A percentile compares a stretch with the other conserved stretches of the same genome.
phyloP scores from a whole-genome alignment of 2,113 vertebrate genomes.

The Hucho hucho region DNA sequence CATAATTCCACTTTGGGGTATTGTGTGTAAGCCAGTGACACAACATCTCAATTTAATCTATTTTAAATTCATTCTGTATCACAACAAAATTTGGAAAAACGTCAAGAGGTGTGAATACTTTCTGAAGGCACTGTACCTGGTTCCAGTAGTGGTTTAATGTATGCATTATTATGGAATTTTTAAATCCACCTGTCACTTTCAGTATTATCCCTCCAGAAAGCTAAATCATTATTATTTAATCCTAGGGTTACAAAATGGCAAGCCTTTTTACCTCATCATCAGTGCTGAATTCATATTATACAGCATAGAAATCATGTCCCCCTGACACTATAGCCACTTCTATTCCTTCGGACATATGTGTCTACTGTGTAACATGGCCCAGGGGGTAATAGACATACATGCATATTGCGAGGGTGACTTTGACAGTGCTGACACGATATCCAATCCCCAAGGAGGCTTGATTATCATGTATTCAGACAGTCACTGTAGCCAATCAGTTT shows the following conservation, averaged over 20 bases:
- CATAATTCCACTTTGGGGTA: too few relatives aligned
- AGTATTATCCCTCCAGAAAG: neutral
- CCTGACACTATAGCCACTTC: neutral
- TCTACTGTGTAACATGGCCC: too few relatives aligned
- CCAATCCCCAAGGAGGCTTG: too few relatives aligned
- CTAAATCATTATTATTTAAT: neutral
- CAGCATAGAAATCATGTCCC: neutral
- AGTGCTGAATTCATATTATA: constrained; percentile 3
- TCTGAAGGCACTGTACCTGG: too few relatives aligned
- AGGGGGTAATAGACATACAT: neutral
- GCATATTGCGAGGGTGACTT: neutral
- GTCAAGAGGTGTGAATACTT: neutral
- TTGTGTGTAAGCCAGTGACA: too few relatives aligned
- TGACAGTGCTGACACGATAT: neutral
- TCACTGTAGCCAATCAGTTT: constrained; percentile 9
- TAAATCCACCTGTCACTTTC: neutral
- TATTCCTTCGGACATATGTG: too few relatives aligned
- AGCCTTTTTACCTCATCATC: neutral
- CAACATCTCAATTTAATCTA: too few relatives aligned
- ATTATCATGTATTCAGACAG: constrained; percentile 7
- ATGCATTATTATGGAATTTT: too few relatives aligned
- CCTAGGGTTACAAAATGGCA: neutral
- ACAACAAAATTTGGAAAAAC: too few relatives aligned
- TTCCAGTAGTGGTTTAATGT: too few relatives aligned
- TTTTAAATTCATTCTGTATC: too few relatives aligned